Evolutionary conservation across 2,888 invertebrate species (phyloP).

Genomic region (Zeuzera pyrina): DNA sequence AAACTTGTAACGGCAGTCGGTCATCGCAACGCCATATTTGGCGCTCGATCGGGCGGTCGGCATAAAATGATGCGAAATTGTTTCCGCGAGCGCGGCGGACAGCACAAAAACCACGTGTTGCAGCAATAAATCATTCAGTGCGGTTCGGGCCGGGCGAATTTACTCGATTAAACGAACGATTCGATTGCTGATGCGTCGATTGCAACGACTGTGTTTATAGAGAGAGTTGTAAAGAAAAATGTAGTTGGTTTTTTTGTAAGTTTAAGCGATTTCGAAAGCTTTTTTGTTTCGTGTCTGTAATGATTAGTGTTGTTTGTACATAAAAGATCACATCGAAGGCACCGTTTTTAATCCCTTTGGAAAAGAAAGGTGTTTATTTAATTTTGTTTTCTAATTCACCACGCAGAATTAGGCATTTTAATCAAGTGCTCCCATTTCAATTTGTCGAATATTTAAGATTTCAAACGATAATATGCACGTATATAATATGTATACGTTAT

Average conservation of each 20-base stretch:
- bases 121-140: constrained; percentile 65
- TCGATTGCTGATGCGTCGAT: constrained; percentile 61
- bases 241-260: constrained; percentile 43
- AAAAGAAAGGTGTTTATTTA: too few species aligned
- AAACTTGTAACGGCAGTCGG: constrained; percentile 33
- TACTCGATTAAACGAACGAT: constrained; percentile 65
- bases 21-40: constrained; percentile 38
- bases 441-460: too few species aligned
- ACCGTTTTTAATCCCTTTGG: too few species aligned
- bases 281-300: constrained; percentile 1
- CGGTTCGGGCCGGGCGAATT: constrained; percentile 50
- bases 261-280: constrained; percentile 16
- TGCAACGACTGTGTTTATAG: constrained; percentile 48
- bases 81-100: constrained; percentile 55
- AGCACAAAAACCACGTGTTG: constrained; percentile 67
- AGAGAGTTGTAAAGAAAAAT: constrained; percentile 63
- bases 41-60: constrained; percentile 51
- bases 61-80: constrained; percentile 68
- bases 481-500: too few species aligned
- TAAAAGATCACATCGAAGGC: too few species aligned
- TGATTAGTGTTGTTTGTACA: too few species aligned
- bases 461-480: too few species aligned
- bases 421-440: too few species aligned
- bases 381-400: too few species aligned
- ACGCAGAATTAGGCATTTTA: too few species aligned